Percentiles rank a stretch among this genome's conserved stretches.
Evolutionary conservation across 2,113 vertebrate species (phyloP).

Genomic region (Rostratula benghalensis): DNA sequence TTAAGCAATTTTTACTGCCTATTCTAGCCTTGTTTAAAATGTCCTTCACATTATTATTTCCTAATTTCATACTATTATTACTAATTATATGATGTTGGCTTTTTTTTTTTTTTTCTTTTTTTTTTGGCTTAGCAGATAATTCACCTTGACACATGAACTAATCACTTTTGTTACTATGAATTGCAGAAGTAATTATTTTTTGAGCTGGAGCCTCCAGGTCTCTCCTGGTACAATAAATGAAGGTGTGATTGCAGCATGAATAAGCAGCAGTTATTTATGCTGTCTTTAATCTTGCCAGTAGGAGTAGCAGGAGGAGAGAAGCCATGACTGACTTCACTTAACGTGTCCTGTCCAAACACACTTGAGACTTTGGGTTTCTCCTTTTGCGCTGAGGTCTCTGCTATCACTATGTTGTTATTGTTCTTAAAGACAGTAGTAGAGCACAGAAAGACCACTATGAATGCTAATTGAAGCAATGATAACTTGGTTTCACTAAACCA

Average conservation of each 20-base stretch:
- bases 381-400: not conserved
- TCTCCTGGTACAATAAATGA: not conserved
- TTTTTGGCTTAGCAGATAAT: not conserved
- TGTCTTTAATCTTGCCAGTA: not conserved
- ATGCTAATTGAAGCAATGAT: not conserved
- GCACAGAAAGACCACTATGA: not conserved
- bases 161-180: not conserved
- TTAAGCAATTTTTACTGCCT: not conserved
- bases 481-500: not conserved
- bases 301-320: not conserved
- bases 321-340: not conserved
- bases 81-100: not conserved
- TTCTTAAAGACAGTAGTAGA: not conserved
- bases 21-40: not conserved
- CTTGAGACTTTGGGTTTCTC: not conserved
- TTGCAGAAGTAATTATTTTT: not conserved
- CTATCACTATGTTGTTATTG: not conserved
- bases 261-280: not conserved
- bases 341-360: not conserved
- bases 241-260: not conserved
- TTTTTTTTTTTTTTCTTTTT: not conserved
- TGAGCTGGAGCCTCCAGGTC: not conserved
- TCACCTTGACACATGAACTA: not conserved
- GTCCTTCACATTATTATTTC: not conserved
- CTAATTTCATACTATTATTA: not conserved